phyloP scores from a whole-genome alignment of 2,888 invertebrate species.

The Sipha maydis region DNA sequence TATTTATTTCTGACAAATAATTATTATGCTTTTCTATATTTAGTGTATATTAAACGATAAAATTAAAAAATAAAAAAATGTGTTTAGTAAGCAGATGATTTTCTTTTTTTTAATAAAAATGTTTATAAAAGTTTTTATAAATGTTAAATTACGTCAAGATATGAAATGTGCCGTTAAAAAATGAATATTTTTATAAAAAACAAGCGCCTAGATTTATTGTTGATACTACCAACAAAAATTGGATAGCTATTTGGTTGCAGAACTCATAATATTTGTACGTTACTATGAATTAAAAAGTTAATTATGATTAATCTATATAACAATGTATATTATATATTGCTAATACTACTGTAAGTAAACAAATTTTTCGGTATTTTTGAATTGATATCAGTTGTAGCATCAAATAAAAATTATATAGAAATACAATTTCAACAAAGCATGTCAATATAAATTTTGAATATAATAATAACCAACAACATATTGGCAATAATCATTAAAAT shows the following conservation, averaged over 20 bases:
- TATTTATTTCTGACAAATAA: no score
- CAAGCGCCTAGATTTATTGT: neutral
- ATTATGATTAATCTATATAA: neutral
- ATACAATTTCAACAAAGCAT: neutral
- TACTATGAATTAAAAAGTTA: neutral
- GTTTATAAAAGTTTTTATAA: no score
- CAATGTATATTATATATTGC: neutral
- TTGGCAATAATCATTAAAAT: no score
- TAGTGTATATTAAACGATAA: no score
- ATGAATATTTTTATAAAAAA: neutral
- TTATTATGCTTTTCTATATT: no score
- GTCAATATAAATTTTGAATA: neutral
- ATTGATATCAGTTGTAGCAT: slow-evolving; percentile 29
- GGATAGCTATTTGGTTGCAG: neutral
- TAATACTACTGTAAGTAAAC: neutral
- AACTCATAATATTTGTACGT: neutral
- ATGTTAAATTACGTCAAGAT: no score
- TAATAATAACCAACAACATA: no score
- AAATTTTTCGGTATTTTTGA: slow-evolving; percentile 27
- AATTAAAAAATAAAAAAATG: no score
- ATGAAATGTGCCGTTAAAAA: no score
- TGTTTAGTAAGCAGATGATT: neutral
- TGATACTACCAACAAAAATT: neutral
- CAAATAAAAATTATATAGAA: neutral
- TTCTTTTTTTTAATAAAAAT: neutral